Percentiles rank a stretch among this genome's conserved stretches.
These are phyloP conservation scores for Andrena camellia DNA, from an alignment of 2,888 invertebrate species.

Conservation along the genomic window DNA sequence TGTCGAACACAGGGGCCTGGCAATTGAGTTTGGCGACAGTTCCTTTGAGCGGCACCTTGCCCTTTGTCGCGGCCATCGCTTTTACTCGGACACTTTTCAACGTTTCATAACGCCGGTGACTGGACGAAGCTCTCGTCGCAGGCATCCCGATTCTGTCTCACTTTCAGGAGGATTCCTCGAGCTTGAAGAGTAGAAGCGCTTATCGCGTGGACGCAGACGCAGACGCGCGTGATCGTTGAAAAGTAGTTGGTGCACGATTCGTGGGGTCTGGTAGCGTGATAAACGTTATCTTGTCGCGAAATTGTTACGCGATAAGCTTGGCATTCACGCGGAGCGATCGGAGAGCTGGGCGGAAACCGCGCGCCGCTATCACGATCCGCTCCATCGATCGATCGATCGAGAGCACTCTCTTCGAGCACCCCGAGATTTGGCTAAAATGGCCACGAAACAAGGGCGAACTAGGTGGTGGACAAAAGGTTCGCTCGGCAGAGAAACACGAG, in stretches of 20 bases:
- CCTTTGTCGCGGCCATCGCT: not conserved
- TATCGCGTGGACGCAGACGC: not conserved
- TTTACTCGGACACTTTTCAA: not conserved
- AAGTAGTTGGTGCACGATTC: slow-evolving; percentile 16
- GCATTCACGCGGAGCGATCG: slow-evolving; percentile 7
- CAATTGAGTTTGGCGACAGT: not conserved
- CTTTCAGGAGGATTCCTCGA: not conserved
- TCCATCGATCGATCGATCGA: not conserved
- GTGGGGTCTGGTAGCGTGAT: not conserved
- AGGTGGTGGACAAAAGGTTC: too few relatives aligned
- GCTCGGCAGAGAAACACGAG: too few relatives aligned
- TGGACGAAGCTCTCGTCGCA: not conserved
- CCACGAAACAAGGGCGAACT: too few relatives aligned
- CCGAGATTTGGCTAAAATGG: not conserved
- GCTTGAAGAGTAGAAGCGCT: not conserved
- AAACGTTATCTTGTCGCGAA: slow-evolving; percentile 30
- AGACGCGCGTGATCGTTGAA: not conserved
- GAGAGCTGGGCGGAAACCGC: not conserved
- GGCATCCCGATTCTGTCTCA: not conserved
- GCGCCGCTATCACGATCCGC: not conserved
- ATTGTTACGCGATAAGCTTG: slow-evolving; percentile 1
- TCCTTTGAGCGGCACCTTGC: not conserved
- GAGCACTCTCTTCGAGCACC: not conserved
- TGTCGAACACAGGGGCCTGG: too few relatives aligned
- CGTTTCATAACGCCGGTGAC: not conserved